Conservation (phyloP, 2,113 vertebrate species). For the Eleginops maclovinus region DNA sequence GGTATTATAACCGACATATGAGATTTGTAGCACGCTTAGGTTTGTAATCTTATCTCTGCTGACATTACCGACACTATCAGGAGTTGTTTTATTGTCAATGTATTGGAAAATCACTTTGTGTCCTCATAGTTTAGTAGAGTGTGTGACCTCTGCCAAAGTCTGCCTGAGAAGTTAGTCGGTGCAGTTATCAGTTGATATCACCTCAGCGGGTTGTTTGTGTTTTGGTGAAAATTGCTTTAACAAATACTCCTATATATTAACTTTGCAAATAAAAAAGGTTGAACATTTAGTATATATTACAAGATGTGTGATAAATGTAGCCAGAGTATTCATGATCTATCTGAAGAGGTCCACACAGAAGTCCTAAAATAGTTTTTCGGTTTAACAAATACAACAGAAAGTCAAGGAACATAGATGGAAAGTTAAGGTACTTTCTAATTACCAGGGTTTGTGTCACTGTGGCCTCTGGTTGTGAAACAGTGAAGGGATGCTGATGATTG, state of each 20-base stretch:
- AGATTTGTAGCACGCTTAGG: conserved; percentile 69
- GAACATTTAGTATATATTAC: too few species aligned
- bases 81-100: conserved; percentile 40
- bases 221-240: background rate
- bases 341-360: background rate
- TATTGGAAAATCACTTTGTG: conserved; percentile 39
- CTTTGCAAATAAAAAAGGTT: too few species aligned
- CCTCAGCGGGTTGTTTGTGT: background rate
- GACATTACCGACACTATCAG: conserved; percentile 54
- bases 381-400: conserved; percentile 29
- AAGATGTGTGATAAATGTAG: background rate
- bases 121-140: conserved; percentile 2
- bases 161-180: background rate
- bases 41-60: conserved; percentile 65
- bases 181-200: background rate
- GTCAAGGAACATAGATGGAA: conserved; percentile 11
- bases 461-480: conserved; percentile 50
- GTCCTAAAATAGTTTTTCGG: background rate
- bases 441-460: conserved; percentile 24
- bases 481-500: conserved; percentile 44
- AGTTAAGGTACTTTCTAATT: conserved; percentile 14
- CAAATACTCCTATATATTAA: background rate
- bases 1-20: conserved; percentile 69
- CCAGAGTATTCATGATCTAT: background rate
- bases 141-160: background rate